A percentile compares a stretch with the other conserved stretches of the same genome.
Evolutionary conservation across 2,797 vertebrate species (phyloP).

Genomic region (Prionace glauca): DNA sequence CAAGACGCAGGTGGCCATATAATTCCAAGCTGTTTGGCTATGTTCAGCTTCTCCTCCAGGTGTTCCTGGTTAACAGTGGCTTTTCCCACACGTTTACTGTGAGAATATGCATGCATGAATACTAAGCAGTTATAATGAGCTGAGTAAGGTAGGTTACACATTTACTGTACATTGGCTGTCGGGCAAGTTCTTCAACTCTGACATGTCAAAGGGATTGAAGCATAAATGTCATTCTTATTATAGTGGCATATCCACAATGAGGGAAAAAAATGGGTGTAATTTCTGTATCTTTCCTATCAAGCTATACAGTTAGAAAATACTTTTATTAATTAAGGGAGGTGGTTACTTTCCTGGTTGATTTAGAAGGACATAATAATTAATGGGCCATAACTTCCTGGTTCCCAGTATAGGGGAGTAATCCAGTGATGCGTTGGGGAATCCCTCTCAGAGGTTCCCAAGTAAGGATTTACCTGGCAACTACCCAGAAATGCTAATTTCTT

Average conservation of each 20-base stretch:
- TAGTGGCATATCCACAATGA: not conserved
- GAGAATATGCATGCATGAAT: not conserved
- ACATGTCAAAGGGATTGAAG: not conserved
- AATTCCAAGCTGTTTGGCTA: not conserved
- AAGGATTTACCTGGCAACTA: too few species aligned
- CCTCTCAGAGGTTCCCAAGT: too few species aligned
- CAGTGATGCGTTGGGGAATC: too few species aligned
- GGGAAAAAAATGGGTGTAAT: not conserved
- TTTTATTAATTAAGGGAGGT: not conserved
- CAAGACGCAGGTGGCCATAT: not conserved
- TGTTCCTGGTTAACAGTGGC: not conserved
- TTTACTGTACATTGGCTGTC: not conserved
- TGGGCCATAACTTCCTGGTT: too few species aligned
- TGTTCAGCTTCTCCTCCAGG: conserved; percentile 27
- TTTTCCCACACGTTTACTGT: not conserved
- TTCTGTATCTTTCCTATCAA: not conserved
- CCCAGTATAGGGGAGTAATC: too few species aligned
- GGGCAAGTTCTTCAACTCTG: not conserved
- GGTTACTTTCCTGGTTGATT: not conserved
- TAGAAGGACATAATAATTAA: not conserved
- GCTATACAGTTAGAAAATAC: not conserved
- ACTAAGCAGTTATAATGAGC: not conserved
- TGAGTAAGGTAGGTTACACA: not conserved
- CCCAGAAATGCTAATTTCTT: too few species aligned
- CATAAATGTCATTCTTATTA: not conserved